Base-by-base conservation (phyloP, 2,888 invertebrate species). In the Epirrhoe alternata region DNA sequence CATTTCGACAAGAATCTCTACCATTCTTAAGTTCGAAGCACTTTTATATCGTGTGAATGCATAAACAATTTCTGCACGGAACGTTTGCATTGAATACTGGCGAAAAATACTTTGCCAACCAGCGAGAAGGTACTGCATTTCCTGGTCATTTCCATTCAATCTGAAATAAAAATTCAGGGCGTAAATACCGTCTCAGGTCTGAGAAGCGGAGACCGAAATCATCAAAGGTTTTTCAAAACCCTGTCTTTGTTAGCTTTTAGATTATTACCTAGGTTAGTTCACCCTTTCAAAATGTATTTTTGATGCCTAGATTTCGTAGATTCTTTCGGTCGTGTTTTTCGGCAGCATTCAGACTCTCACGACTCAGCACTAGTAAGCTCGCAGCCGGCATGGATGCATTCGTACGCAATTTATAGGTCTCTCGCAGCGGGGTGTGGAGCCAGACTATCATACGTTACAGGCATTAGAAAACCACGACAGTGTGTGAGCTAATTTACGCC, bases 381-480 rank as follows among this genome's bases (percentile, higher is more conserved):
- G 53, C 33, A 60, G 57, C 53, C 33, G 63, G 66, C 71, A 64
- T 66, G 61, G 73, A 69, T 73, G 74, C 74, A 77, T 80, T 77
- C 77, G 79, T 72, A 77, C 79, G 84, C 84, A 85, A 90, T 90
- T 89, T 89, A 90, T 89, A 81, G 77, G 87, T 89, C 87, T 87
- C 82, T 78, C 87, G 64, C 89, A 82, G 85, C 86, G 81, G 87
- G 24, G 88, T 74, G 74, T 77, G 73, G 67, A 60, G 59, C 63
- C 67, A 52, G 63, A 65, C 63, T 66, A 61, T 76, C 80, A 74
- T 83, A 81, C 72, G 80, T 80, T 82, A 77, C 76, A 69, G 73
- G 74, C 82, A 77, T 81, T 81, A 80, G 81, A 76, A 79, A 77
- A 77, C 79, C 80, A 73, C 77, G 81, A 78, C 72, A 74, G 68